Base-by-base conservation (phyloP, 2,113 vertebrate species). In the Falco punctatus region DNA sequence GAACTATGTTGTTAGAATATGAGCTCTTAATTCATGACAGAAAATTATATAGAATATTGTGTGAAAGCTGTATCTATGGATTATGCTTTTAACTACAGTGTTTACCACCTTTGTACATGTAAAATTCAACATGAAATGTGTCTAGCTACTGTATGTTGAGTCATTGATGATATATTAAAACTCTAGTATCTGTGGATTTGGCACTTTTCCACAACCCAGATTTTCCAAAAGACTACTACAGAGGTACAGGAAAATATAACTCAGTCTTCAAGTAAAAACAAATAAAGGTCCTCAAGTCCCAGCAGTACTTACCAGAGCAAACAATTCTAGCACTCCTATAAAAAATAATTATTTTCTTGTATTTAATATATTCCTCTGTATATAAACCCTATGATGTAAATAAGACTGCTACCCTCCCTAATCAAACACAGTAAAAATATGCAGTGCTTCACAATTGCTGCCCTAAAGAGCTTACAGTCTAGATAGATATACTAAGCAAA, bases 261-360 rank as follows among this genome's bases (percentile, higher is more conserved):
- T 92, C 67, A 57, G 33, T 30, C 49, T 90, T 82, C 2, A 2
- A 64, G 52, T 32, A 69, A 87, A 93, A 86, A 13, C 13, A 62
- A 24, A 24, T 8, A 35, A 10, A 88, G 12, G 52, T 73, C 44
- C 67, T 96, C 49, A 51, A 78, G 33, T 84, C 52, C 61, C 77
- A 91, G 24, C 10, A 95, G 83, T 94, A 97, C 88, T 96, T 96
- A 95, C 84, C 87, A 91, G 65, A 79, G 57, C 59, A 88, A 94
- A 86, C 5, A 96, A 94, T 59, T 93, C 69, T 97, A 97, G 33
- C 33, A 78, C 15, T 92, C 83, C 86, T 93, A 92, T 61, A 95
- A 94, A 88, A 90, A 94, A 64, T 69, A 59, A 82, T 86, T 95
- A 38, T 90, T 87, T 92, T 48, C 64, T 55, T 90, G 48, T 52